A percentile compares a stretch with the other conserved stretches of the same genome.
Conservation (phyloP, 2,797 vertebrate species). For the Anomalospiza imberbis region DNA sequence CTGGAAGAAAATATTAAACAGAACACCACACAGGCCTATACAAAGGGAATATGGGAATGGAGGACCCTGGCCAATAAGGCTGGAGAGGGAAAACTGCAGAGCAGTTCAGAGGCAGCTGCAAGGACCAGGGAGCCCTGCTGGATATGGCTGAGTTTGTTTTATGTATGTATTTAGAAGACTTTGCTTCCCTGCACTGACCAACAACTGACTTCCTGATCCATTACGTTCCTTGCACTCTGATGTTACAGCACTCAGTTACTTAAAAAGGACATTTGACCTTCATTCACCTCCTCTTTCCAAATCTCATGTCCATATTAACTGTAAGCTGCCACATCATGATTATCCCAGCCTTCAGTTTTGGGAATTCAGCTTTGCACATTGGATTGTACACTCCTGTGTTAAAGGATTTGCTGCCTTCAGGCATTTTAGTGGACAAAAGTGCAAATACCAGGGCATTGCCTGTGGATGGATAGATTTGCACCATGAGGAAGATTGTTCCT, state of each 20-base stretch:
- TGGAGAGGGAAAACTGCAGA: background rate
- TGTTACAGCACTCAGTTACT: background rate
- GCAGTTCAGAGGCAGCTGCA: background rate
- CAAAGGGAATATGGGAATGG: background rate
- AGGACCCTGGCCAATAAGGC: background rate
- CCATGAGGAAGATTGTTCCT: rapidly evolving
- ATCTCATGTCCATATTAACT: rapidly evolving
- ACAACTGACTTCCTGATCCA: background rate
- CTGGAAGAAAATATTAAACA: background rate
- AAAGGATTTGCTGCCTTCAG: background rate
- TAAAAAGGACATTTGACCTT: background rate
- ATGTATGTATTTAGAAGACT: background rate
- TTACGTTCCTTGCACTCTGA: background rate
- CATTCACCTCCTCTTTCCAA: background rate
- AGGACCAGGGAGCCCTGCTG: background rate
- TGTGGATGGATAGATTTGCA: background rate
- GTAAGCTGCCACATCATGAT: rapidly evolving
- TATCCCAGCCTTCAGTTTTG: background rate
- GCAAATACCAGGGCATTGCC: background rate
- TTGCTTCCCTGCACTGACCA: background rate
- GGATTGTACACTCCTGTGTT: too few species aligned
- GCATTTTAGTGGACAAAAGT: background rate
- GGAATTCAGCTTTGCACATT: background rate
- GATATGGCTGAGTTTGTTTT: background rate
- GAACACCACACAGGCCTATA: background rate